Conservation (phyloP, 2,113 vertebrate genomes). For the Coptodon bakossiorum region DNA sequence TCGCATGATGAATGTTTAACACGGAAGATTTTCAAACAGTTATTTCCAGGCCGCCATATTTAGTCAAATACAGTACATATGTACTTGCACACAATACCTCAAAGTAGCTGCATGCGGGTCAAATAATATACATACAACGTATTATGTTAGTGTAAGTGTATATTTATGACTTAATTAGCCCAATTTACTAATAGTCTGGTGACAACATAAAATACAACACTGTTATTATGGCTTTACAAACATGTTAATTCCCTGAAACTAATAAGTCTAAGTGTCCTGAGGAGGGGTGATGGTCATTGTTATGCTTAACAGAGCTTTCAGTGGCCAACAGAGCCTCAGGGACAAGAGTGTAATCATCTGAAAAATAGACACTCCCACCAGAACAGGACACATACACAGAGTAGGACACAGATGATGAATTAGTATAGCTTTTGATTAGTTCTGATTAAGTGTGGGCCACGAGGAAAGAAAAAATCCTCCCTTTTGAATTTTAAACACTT, state of each 20-base stretch:
- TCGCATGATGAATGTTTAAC: neutral
- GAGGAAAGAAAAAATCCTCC: neutral
- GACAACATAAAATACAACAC: neutral
- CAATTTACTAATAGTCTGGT: neutral
- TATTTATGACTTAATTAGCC: neutral
- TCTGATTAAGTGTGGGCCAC: neutral
- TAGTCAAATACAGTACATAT: neutral
- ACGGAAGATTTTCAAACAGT: neutral
- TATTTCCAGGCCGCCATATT: neutral
- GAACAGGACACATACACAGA: neutral
- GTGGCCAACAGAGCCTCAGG: neutral
- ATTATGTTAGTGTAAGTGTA: neutral
- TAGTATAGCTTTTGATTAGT: neutral
- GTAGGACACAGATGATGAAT: neutral
- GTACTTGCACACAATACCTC: neutral
- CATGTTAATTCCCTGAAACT: neutral
- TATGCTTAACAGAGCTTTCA: neutral
- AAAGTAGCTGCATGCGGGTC: neutral
- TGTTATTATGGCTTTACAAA: neutral
- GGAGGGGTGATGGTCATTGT: neutral
- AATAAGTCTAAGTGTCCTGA: neutral
- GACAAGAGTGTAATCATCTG: neutral
- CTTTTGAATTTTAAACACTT: neutral
- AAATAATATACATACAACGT: neutral
- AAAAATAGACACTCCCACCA: neutral